phyloP scores from a whole-genome alignment of 2,888 invertebrate genomes.

The Heliconius charithonia region DNA sequence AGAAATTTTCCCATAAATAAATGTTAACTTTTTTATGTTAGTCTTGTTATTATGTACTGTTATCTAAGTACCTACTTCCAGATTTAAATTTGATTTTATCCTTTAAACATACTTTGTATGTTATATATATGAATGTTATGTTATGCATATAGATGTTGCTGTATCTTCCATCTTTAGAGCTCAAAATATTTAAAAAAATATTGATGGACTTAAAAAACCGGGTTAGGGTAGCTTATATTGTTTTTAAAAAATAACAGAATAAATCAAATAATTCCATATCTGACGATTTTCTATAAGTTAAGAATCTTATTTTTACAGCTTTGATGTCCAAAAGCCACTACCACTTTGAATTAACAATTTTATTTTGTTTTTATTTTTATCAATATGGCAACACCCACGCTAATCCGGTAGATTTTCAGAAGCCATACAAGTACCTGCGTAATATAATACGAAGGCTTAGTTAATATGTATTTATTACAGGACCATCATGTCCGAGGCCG shows the following conservation, averaged over 20 bases:
- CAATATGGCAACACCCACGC: background rate
- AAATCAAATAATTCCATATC: too few relatives aligned
- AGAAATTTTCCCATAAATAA: too few relatives aligned
- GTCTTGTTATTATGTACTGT: too few relatives aligned
- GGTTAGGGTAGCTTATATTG: background rate
- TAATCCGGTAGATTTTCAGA: slow-evolving; percentile 32
- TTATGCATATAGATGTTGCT: too few relatives aligned
- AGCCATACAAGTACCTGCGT: slow-evolving; percentile 16
- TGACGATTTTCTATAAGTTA: too few relatives aligned
- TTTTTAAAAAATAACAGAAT: background rate
- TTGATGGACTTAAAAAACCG: background rate
- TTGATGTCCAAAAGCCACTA: background rate
- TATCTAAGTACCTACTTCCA: too few relatives aligned
- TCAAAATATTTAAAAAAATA: too few relatives aligned
- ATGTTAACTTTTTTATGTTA: too few relatives aligned
- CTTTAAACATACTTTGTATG: too few relatives aligned
- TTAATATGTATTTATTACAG: slow-evolving; percentile 65
- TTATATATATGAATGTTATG: too few relatives aligned
- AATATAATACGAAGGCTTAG: slow-evolving; percentile 12
- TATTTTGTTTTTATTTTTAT: background rate
- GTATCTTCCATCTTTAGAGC: too few relatives aligned
- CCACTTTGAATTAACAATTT: background rate
- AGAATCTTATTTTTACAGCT: background rate
- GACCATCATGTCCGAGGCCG: slow-evolving; percentile 74
- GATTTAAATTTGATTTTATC: too few relatives aligned